A percentile compares a stretch with the other conserved stretches of the same genome.
These are phyloP conservation scores for Rhinogobio ventralis DNA, from an alignment of 2,797 vertebrate species.

Conservation along the genomic window DNA sequence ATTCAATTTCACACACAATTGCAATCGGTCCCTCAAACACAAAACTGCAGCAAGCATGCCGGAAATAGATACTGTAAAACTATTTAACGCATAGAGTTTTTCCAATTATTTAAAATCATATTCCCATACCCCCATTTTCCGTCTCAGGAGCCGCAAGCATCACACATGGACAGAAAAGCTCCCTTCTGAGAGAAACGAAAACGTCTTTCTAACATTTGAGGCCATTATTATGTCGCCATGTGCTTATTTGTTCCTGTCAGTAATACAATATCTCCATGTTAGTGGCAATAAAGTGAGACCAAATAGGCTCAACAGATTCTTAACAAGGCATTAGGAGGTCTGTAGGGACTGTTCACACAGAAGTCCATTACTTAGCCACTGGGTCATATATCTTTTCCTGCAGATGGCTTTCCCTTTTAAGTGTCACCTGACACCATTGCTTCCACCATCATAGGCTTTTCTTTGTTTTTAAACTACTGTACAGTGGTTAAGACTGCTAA, in stretches of 20 bases:
- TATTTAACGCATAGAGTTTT: slow-evolving; percentile 27
- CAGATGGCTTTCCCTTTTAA: slow-evolving; percentile 79
- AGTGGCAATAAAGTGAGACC: slow-evolving; percentile 67
- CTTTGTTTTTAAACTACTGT: slow-evolving; percentile 64
- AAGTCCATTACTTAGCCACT: slow-evolving; percentile 71
- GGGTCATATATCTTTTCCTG: slow-evolving; percentile 71
- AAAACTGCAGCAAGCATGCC: slow-evolving; percentile 24
- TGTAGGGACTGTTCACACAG: slow-evolving; percentile 64
- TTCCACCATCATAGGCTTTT: slow-evolving; percentile 59
- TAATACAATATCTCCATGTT: slow-evolving; percentile 68
- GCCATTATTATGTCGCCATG: slow-evolving; percentile 58
- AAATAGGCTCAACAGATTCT: slow-evolving; percentile 72
- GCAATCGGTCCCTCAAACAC: slow-evolving; percentile 30
- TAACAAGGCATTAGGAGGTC: slow-evolving; percentile 65
- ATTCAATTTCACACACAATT: slow-evolving; percentile 49
- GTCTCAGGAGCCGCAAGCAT: slow-evolving; percentile 31
- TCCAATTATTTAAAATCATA: slow-evolving; percentile 34
- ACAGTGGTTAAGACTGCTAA: slow-evolving; percentile 50
- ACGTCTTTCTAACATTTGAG: slow-evolving; percentile 47
- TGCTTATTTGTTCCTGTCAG: slow-evolving; percentile 66
- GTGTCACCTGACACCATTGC: slow-evolving; percentile 73
- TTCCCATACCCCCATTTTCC: slow-evolving; percentile 1
- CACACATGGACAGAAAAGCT: slow-evolving; percentile 26
- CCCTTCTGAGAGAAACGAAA: slow-evolving; percentile 43
- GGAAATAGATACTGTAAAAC: slow-evolving; percentile 30